Evolutionary conservation across 2,888 invertebrate genomes (phyloP).

Genomic region (Itoplectis maculator): DNA sequence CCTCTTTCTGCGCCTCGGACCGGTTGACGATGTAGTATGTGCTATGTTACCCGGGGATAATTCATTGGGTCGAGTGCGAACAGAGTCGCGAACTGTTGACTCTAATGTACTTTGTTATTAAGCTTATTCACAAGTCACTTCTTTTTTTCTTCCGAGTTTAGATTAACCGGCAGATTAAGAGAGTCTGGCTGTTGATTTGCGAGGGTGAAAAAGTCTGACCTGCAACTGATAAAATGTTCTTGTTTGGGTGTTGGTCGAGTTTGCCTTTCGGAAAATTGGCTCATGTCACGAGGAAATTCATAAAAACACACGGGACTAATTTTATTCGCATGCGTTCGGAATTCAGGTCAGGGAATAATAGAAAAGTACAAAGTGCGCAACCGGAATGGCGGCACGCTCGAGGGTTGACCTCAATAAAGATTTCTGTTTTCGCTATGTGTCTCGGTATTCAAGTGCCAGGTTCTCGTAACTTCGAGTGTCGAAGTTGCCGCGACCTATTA

Average conservation of each 20-base stretch:
- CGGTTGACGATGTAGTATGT: slow-evolving; percentile 15
- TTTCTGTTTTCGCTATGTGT: not conserved
- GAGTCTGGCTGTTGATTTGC: not conserved
- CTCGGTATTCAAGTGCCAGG: slow-evolving; percentile 26
- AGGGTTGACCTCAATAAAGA: not conserved
- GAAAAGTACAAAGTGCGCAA: not conserved
- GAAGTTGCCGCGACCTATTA: slow-evolving; percentile 55
- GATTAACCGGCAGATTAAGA: not conserved
- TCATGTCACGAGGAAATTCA: too few species aligned
- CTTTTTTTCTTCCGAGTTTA: not conserved
- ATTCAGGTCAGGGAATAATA: not conserved
- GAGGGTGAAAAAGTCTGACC: too few species aligned
- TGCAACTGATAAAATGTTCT: too few species aligned
- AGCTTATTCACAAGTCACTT: slow-evolving; percentile 23
- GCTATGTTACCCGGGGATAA: slow-evolving; percentile 11
- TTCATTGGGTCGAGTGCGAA: slow-evolving; percentile 21
- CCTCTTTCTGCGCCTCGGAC: slow-evolving; percentile 30
- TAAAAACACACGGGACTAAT: too few species aligned
- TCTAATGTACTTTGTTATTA: slow-evolving; percentile 45
- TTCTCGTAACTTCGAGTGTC: slow-evolving; percentile 34
- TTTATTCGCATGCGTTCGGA: not conserved
- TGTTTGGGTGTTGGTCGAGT: too few species aligned
- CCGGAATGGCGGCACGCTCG: not conserved
- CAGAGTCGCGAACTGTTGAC: slow-evolving; percentile 17
- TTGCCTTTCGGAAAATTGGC: too few species aligned